phyloP scores from a whole-genome alignment of 2,113 vertebrate species.

The Proteles cristata region DNA sequence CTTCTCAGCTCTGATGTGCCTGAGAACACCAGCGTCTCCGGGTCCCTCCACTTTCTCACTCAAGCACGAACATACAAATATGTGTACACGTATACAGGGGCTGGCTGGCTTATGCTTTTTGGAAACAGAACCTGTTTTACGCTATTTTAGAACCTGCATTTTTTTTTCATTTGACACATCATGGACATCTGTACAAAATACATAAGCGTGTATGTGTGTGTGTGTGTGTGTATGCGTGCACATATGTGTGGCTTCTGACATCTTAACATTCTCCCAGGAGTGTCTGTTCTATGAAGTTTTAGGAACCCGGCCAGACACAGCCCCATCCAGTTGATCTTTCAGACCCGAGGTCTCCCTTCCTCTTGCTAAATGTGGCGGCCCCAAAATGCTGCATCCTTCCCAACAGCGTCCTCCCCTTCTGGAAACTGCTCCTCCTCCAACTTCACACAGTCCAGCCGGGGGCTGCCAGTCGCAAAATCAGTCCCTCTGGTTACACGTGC shows the following conservation, averaged over 20 bases:
- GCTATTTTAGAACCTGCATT: not conserved
- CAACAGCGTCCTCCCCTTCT: not conserved
- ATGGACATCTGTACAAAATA: not conserved
- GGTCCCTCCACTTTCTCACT: not conserved
- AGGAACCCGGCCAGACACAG: not conserved
- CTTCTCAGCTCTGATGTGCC: not conserved
- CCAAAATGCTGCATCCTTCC: not conserved
- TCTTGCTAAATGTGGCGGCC: not conserved
- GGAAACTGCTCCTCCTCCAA: not conserved
- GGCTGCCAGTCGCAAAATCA: not conserved
- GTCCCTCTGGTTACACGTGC: not conserved
- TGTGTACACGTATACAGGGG: rapidly evolving
- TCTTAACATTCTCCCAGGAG: too few relatives aligned
- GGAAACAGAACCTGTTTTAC: not conserved
- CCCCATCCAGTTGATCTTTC: not conserved
- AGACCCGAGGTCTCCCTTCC: not conserved
- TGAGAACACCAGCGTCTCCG: not conserved
- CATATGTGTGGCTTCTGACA: not conserved
- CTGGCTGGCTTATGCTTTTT: not conserved
- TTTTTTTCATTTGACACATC: not conserved
- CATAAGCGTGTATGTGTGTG: too few relatives aligned
- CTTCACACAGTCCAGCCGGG: not conserved
- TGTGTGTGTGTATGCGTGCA: too few relatives aligned
- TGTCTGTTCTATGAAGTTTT: not conserved
- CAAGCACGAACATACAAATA: not conserved